These are phyloP conservation scores for Chrysolina haemoptera DNA, from an alignment of 2,888 invertebrate genomes.

Conservation along the genomic window DNA sequence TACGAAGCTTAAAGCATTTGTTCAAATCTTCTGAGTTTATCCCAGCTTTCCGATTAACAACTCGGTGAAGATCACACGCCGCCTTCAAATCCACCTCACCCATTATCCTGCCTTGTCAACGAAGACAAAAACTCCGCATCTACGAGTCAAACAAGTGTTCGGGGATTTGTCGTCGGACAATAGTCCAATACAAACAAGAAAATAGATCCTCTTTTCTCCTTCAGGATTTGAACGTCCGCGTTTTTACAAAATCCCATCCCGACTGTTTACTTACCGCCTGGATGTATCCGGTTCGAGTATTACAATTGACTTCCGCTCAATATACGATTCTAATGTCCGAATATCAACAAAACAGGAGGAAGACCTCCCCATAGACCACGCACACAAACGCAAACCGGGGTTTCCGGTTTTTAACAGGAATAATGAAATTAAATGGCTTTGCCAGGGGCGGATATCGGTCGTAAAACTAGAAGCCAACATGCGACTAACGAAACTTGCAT, in stretches of 20 bases:
- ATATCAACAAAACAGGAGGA: constrained; percentile 23
- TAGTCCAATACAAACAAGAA: constrained; percentile 17
- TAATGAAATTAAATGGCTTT: constrained; percentile 35
- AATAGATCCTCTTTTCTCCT: constrained; percentile 11
- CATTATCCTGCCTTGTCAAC: not conserved
- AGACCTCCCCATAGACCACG: constrained; percentile 15
- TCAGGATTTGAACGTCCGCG: constrained; percentile 15
- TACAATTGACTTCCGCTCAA: constrained; percentile 45
- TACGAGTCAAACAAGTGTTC: constrained; percentile 21
- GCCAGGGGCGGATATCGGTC: constrained; percentile 34
- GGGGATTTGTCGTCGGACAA: constrained; percentile 20
- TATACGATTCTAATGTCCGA: constrained; percentile 30
- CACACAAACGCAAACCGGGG: constrained; percentile 19
- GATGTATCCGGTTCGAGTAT: constrained; percentile 40
- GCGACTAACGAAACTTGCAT: constrained; percentile 18
- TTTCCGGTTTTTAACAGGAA: constrained; percentile 44
- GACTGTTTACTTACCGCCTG: constrained; percentile 22
- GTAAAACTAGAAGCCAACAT: constrained; percentile 27
- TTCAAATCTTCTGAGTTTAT: not conserved
- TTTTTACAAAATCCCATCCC: constrained; percentile 13
- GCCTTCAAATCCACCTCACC: not conserved
- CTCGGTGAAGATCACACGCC: not conserved
- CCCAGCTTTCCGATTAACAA: not conserved
- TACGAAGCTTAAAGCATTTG: too few relatives aligned
- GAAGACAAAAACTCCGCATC: constrained; percentile 17